Conservation (phyloP, 2,888 invertebrate species). For the Diogma glabrata region DNA sequence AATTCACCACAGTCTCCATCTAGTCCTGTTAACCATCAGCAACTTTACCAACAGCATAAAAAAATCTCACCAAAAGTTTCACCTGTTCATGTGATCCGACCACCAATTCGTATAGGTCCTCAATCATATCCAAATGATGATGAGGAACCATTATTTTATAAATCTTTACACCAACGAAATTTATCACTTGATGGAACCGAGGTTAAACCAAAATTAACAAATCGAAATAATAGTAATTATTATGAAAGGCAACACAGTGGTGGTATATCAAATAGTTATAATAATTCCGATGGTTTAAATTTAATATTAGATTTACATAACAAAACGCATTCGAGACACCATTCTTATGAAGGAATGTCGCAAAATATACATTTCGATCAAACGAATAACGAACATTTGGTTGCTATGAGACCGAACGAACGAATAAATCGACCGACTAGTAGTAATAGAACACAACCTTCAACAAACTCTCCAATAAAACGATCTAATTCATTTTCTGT, state of each 20-base stretch:
- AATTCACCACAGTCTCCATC: slow-evolving; percentile 17
- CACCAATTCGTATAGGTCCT: slow-evolving; percentile 7
- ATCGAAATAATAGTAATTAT: slow-evolving; percentile 19
- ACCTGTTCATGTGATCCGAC: slow-evolving; percentile 15
- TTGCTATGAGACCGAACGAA: slow-evolving; percentile 5
- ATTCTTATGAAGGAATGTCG: slow-evolving; percentile 30
- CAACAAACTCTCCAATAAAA: slow-evolving; percentile 38
- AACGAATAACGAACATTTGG: slow-evolving; percentile 8
- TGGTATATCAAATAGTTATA: slow-evolving; percentile 37
- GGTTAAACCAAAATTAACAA: slow-evolving; percentile 6
- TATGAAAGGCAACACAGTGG: too few relatives aligned
- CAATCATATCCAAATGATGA: slow-evolving; percentile 6
- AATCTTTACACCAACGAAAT: slow-evolving; percentile 21
- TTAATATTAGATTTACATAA: slow-evolving; percentile 14
- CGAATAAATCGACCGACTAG: background rate
- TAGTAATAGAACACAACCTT: slow-evolving; percentile 6
- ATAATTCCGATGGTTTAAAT: slow-evolving; percentile 21
- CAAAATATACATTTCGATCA: slow-evolving; percentile 12
- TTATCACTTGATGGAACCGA: slow-evolving; percentile 19
- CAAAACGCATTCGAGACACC: slow-evolving; percentile 32
- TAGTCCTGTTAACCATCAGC: slow-evolving; percentile 9
- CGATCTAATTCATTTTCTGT: slow-evolving; percentile 56
- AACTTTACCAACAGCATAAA: slow-evolving; percentile 15
- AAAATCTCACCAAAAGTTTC: slow-evolving; percentile 22
- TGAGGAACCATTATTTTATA: slow-evolving; percentile 3